A percentile compares a stretch with the other conserved stretches of the same genome.
phyloP scores from a whole-genome alignment of 2,888 invertebrate species.

The Pachydiplax longipennis region DNA sequence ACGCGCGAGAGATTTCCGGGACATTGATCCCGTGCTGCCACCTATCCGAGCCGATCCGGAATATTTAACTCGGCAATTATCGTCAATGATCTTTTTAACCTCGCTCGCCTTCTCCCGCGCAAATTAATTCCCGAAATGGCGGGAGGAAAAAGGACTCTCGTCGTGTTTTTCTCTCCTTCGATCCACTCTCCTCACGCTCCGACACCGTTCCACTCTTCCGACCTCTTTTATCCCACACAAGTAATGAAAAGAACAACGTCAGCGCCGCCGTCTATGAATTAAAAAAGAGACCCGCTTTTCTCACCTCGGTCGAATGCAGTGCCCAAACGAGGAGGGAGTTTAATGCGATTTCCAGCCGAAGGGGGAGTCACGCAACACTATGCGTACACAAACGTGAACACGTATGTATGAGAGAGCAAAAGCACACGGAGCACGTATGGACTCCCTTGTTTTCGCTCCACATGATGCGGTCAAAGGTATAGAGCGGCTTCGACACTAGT shows the following conservation, averaged over 20 bases:
- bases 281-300: constrained; percentile 1
- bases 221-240: background rate
- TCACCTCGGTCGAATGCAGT: constrained; percentile 30
- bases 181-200: background rate
- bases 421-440: background rate
- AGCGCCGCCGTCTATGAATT: background rate
- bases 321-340: background rate
- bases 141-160: background rate
- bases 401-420: background rate
- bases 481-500: background rate
- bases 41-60: background rate
- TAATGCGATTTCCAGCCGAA: background rate
- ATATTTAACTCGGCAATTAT: background rate
- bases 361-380: background rate
- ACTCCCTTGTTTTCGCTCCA: background rate
- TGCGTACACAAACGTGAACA: background rate
- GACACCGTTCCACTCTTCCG: constrained; percentile 8
- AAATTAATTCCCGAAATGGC: background rate
- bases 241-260: background rate
- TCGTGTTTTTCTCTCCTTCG: background rate
- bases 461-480: background rate
- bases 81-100: background rate
- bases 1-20: background rate
- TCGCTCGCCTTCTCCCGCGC: background rate
- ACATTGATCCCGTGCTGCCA: background rate